Conservation (phyloP, 1,140 invertebrate species). For the Doryteuthis pealeii region DNA sequence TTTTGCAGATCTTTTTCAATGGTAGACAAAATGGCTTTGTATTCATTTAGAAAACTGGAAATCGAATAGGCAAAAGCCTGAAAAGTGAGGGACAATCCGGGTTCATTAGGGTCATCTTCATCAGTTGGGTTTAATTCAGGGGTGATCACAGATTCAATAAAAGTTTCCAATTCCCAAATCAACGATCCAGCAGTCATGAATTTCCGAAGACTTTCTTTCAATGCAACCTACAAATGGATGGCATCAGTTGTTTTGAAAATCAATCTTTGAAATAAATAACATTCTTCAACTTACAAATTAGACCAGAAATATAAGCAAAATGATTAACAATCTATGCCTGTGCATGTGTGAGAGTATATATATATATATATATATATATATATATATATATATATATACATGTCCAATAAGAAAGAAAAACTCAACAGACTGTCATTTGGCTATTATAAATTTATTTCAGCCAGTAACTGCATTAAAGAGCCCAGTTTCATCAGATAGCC, state of each 20-base stretch:
- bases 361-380: constrained; percentile 4
- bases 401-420: too few relatives aligned
- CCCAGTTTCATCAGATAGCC: too few relatives aligned
- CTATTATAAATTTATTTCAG: too few relatives aligned
- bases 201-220: constrained; percentile 27
- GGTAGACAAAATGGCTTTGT: constrained; percentile 28
- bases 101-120: background rate
- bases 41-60: constrained; percentile 32
- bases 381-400: background rate
- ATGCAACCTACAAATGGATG: constrained; percentile 29
- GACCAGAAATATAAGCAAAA: too few relatives aligned
- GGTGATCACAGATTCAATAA: constrained; percentile 32
- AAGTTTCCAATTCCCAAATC: constrained; percentile 31
- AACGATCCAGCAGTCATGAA: constrained; percentile 32
- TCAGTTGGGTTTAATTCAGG: constrained; percentile 13
- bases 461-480: too few relatives aligned
- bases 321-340: background rate
- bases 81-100: constrained; percentile 35
- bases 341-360: too few relatives aligned
- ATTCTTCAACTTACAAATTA: background rate
- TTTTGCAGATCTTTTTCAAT: constrained; percentile 35
- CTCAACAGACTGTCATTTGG: too few relatives aligned
- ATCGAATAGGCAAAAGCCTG: constrained; percentile 41
- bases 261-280: background rate
- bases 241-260: background rate